These are phyloP conservation scores for Sebastes matsubarae DNA, from an alignment of 2,797 vertebrate species.

Conservation along the genomic window DNA sequence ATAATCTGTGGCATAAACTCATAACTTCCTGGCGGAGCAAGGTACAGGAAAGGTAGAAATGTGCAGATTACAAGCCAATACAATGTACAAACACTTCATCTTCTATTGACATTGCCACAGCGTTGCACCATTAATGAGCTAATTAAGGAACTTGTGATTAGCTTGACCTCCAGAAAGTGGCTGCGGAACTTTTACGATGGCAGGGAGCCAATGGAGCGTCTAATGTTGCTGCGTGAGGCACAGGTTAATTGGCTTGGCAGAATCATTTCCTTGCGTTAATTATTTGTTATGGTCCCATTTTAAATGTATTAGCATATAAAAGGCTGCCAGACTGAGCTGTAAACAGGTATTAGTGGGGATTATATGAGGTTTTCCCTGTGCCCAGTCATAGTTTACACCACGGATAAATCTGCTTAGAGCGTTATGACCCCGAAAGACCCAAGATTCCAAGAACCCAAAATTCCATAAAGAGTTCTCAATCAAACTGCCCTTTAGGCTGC, in stretches of 20 bases:
- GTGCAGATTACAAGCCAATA: slow-evolving; percentile 25
- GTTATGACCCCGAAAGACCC: slow-evolving; percentile 20
- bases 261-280: slow-evolving; percentile 64
- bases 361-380: slow-evolving; percentile 51
- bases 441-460: neutral
- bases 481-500: slow-evolving; percentile 5
- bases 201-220: slow-evolving; percentile 42
- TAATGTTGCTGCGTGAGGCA: slow-evolving; percentile 37
- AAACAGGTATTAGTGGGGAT: slow-evolving; percentile 67
- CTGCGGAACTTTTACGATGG: slow-evolving; percentile 43
- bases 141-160: slow-evolving; percentile 54
- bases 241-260: slow-evolving; percentile 67
- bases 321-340: slow-evolving; percentile 52
- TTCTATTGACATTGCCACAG: slow-evolving; percentile 25
- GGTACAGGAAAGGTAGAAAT: slow-evolving; percentile 17
- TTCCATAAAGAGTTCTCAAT: slow-evolving; percentile 14
- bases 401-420: slow-evolving; percentile 51
- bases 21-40: slow-evolving; percentile 19
- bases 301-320: slow-evolving; percentile 61
- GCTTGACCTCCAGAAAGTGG: slow-evolving; percentile 56
- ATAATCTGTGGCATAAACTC: slow-evolving; percentile 27
- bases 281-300: slow-evolving; percentile 69
- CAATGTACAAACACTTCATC: slow-evolving; percentile 14
- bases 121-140: slow-evolving; percentile 32
- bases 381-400: slow-evolving; percentile 55